A percentile compares a stretch with the other conserved stretches of the same genome.
phyloP scores from a whole-genome alignment of 2,113 vertebrate genomes.

The Channa argus region DNA sequence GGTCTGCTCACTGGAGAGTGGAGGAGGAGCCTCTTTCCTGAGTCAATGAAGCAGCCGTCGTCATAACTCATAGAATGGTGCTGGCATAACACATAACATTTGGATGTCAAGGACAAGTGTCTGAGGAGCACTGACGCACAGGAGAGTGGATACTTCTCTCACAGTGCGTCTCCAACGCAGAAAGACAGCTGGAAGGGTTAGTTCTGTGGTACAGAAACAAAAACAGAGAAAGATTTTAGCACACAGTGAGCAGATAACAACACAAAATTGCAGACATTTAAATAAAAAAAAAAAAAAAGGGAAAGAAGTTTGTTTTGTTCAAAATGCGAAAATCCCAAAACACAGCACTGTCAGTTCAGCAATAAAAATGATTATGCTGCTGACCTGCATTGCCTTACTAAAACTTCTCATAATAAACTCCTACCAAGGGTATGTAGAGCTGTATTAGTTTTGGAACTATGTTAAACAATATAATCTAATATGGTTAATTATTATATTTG shows the following conservation, averaged over 20 bases:
- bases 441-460: constrained; percentile 35
- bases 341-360: constrained; percentile 26
- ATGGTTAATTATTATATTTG: constrained; percentile 52
- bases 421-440: constrained; percentile 11
- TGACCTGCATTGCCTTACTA: constrained; percentile 30
- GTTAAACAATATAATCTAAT: constrained; percentile 19
- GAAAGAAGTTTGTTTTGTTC: constrained; percentile 19
- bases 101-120: constrained; percentile 71
- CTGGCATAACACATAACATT: constrained; percentile 66
- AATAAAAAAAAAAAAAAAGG: constrained; percentile 20
- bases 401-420: constrained; percentile 25
- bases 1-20: constrained; percentile 62
- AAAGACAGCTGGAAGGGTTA: constrained; percentile 66
- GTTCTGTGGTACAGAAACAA: constrained; percentile 65
- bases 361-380: constrained; percentile 28
- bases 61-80: constrained; percentile 73
- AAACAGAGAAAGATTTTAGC: constrained; percentile 52
- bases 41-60: constrained; percentile 61
- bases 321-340: constrained; percentile 20
- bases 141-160: constrained; percentile 63
- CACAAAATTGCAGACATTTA: constrained; percentile 6
- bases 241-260: constrained; percentile 12
- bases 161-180: constrained; percentile 65
- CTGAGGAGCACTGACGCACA: constrained; percentile 52
- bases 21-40: constrained; percentile 61